Evolutionary conservation across 2,888 invertebrate species (phyloP), one percentile per base, ranked within the genome.

Genomic region (Tanytarsus gracilentus): DNA sequence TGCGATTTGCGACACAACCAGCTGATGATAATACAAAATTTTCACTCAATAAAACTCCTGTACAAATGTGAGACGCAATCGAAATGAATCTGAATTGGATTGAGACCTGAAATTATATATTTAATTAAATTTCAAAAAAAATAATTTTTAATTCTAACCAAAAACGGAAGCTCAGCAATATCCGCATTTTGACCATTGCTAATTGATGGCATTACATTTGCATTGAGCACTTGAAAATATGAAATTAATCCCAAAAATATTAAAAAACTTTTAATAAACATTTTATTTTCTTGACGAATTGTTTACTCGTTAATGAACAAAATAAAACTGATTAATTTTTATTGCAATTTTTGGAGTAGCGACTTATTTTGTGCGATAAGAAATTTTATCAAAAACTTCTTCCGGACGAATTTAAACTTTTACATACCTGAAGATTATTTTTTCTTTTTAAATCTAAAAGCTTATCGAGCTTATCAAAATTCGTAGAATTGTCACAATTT

Each of bases 81-180:
- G n/a, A n/a, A n/a, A n/a, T n/a, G n/a, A n/a, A 18, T 18, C 18
- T 11, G 18, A 23, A 23, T 44, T 44, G 44, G 23, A 44, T 44
- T 44, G 44, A 44, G 16, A 44, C 23, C 44, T 44, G n/a, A 33
- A 33, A 11, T 33, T 9, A 33, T 6, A 23, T 9, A 21, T 1
- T 14, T 40, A 2, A 40, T 18, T 33, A 4, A 16, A 18, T 7
- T 18, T 16, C 6, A 18, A 6, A n/a, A 2, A 7, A 8, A 44
- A 11, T 21, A 44, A 44, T 4, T 9, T 33, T 11, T 3, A n/a
- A 50, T 2, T 1, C n/a, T 30, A 4, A 53, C 53, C 30, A 53
- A n/a, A 36, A 33, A 53, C 2, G 53, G 36, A 53, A 51, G 21
- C 25, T 51, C 51, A 8, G 29, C 18, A 16, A 51, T 29, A 9